phyloP scores from a whole-genome alignment of 2,113 vertebrate species.

The Damaliscus lunatus region DNA sequence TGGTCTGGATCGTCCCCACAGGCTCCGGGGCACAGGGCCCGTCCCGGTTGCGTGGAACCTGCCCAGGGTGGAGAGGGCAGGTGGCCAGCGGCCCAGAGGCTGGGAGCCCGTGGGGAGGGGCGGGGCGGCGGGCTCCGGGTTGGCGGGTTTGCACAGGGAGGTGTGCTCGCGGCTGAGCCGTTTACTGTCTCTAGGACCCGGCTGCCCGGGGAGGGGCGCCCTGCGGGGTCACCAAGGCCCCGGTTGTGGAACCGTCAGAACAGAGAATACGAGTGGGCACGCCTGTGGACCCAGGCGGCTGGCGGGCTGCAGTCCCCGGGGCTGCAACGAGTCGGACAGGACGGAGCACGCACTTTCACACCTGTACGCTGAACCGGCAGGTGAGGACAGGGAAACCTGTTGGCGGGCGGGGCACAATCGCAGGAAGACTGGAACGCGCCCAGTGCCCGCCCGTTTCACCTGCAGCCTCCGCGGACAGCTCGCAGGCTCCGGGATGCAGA shows the following conservation, averaged over 20 bases:
- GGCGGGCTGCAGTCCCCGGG: neutral
- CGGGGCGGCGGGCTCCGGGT: rapidly evolving
- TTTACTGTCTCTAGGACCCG: neutral
- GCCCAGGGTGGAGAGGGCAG: too few species aligned
- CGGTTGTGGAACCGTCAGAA: rapidly evolving
- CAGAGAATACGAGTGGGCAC: neutral
- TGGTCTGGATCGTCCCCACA: rapidly evolving
- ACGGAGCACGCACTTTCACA: rapidly evolving
- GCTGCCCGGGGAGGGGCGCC: neutral
- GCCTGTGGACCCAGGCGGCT: neutral
- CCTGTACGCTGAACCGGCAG: neutral
- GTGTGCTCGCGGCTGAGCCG: rapidly evolving
- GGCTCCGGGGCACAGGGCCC: neutral
- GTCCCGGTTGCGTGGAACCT: rapidly evolving
- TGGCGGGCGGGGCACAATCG: rapidly evolving
- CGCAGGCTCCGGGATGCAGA: rapidly evolving
- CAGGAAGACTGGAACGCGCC: rapidly evolving
- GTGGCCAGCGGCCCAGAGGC: neutral
- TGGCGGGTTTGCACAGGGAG: neutral
- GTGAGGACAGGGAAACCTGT: rapidly evolving
- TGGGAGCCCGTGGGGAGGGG: too few species aligned
- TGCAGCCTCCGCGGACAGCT: rapidly evolving
- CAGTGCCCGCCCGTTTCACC: rapidly evolving
- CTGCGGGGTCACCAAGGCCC: neutral
- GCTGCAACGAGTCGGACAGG: neutral